These are phyloP conservation scores for Orius insidiosus DNA, from an alignment of 1,140 invertebrate species.

Conservation along the genomic window DNA sequence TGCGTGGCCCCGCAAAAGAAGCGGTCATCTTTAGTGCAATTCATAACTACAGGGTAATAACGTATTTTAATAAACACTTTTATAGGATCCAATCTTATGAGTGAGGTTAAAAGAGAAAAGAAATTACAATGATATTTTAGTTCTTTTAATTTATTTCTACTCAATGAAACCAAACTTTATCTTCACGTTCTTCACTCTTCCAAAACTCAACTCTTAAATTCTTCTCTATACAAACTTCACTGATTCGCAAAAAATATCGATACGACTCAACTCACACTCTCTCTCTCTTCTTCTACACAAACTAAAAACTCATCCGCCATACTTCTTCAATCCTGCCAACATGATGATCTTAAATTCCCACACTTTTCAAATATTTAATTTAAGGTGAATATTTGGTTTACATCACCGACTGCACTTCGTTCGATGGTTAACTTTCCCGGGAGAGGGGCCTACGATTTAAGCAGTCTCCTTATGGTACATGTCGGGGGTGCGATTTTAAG, in stretches of 20 bases:
- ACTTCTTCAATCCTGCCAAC: not conserved
- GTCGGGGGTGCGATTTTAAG: conserved; percentile 10
- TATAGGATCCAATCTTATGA: no score
- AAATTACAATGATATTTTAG: no score
- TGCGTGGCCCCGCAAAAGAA: conserved; percentile 15
- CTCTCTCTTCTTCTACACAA: no score
- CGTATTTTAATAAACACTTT: not conserved
- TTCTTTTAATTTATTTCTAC: no score
- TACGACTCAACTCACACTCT: no score
- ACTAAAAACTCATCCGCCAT: not conserved
- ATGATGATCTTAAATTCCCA: no score
- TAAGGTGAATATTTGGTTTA: conserved; percentile 10
- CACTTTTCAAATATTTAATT: not conserved
- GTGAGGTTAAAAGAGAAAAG: not conserved
- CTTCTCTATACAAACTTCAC: no score
- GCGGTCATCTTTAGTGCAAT: conserved; percentile 13
- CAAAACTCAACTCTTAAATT: no score
- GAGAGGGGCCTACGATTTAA: conserved; percentile 7
- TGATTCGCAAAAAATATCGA: no score
- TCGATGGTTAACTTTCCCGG: conserved; percentile 3
- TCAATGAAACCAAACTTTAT: no score
- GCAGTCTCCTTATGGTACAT: conserved; percentile 1
- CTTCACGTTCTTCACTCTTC: no score
- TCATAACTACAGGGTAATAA: conserved; percentile 14
- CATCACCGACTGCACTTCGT: conserved; percentile 6